Conservation (phyloP, 2,113 vertebrate species). For the Eurystomus gularis region DNA sequence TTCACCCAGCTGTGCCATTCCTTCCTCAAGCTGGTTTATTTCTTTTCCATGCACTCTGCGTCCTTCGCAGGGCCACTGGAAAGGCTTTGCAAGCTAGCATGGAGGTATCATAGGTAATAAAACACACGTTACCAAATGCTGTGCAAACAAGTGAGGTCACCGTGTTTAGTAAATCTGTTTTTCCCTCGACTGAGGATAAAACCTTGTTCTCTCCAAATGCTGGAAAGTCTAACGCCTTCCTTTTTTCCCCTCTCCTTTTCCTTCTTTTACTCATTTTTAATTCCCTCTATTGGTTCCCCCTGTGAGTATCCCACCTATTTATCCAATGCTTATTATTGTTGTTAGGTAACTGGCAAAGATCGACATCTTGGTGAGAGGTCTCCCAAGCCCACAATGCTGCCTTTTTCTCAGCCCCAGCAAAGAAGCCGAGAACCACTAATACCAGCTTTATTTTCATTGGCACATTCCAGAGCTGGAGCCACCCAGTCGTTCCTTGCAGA, state of each 20-base stretch:
- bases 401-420: slow-evolving; percentile 17
- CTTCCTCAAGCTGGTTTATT: slow-evolving; percentile 46
- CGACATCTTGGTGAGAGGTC: not conserved
- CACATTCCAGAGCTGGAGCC: not conserved
- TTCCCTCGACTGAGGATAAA: slow-evolving; percentile 58
- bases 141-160: slow-evolving; percentile 77
- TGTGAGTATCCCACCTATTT: slow-evolving; percentile 17
- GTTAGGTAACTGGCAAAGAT: slow-evolving; percentile 9
- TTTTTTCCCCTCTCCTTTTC: not conserved
- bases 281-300: not conserved
- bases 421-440: slow-evolving; percentile 30
- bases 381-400: not conserved
- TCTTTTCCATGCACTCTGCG: slow-evolving; percentile 54
- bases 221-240: slow-evolving; percentile 67
- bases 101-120: slow-evolving; percentile 69
- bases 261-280: not conserved
- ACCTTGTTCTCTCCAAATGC: slow-evolving; percentile 32
- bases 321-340: slow-evolving; percentile 26
- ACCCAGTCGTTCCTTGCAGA: slow-evolving; percentile 1
- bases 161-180: slow-evolving; percentile 72
- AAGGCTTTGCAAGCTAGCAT: slow-evolving; percentile 65
- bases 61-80: slow-evolving; percentile 50
- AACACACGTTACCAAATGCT: slow-evolving; percentile 60
- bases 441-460: slow-evolving; percentile 58
- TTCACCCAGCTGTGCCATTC: slow-evolving; percentile 35